These are phyloP conservation scores for Prunella strophiata DNA, from an alignment of 2,797 vertebrate genomes.

Conservation along the genomic window DNA sequence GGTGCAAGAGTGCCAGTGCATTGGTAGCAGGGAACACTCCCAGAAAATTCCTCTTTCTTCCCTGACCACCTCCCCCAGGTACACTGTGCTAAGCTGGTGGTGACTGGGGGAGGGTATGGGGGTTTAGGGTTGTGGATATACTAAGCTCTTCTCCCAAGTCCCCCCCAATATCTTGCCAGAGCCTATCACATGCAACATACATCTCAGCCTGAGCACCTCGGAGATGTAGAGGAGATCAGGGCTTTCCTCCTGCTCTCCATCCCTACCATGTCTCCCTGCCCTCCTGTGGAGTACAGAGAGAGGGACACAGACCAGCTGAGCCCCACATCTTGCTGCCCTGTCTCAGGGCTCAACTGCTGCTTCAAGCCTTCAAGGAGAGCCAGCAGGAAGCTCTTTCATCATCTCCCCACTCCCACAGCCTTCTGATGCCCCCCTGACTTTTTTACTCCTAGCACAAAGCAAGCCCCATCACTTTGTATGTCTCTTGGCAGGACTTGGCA, in stretches of 20 bases:
- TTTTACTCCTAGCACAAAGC: not conserved
- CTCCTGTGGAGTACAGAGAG: rapidly evolving
- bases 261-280: not conserved
- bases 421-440: not conserved
- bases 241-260: not conserved
- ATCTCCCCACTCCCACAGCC: not conserved
- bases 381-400: not conserved
- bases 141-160: not conserved
- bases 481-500: not conserved
- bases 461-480: not conserved
- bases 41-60: not conserved
- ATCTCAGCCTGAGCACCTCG: not conserved
- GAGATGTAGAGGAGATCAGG: not conserved
- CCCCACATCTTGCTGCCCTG: not conserved
- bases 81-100: not conserved
- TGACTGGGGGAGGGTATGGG: rapidly evolving
- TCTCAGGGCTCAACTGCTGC: not conserved
- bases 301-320: not conserved
- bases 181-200: rapidly evolving
- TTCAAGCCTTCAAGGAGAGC: not conserved
- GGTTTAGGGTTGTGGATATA: rapidly evolving
- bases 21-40: not conserved
- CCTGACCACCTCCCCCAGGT: rapidly evolving
- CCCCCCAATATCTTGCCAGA: not conserved
- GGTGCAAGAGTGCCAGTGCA: rapidly evolving